phyloP scores from a whole-genome alignment of 2,113 vertebrate species.

The Mustela lutreola region DNA sequence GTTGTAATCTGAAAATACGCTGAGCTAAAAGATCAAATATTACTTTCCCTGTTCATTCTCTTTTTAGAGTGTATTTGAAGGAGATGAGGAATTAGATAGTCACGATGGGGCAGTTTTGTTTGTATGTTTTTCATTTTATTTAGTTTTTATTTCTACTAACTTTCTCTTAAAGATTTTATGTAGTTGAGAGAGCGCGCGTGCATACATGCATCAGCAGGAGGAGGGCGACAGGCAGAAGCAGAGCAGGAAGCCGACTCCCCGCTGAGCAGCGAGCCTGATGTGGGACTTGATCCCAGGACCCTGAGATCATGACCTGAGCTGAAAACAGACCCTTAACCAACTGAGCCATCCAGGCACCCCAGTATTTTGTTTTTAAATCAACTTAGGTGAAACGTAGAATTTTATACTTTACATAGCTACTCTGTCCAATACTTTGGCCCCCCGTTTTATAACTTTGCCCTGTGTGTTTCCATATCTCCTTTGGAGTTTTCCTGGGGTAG shows the following conservation, averaged over 20 bases:
- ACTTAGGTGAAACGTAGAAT: background rate
- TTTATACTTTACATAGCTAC: background rate
- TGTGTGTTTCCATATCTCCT: background rate
- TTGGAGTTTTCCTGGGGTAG: background rate
- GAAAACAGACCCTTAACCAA: background rate
- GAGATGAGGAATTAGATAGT: background rate
- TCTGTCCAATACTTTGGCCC: background rate
- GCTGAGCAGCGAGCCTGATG: background rate
- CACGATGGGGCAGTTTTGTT: background rate
- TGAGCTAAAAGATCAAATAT: background rate
- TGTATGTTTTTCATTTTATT: background rate
- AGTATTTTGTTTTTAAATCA: background rate
- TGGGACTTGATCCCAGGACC: background rate
- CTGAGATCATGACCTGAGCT: background rate
- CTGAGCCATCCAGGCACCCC: background rate
- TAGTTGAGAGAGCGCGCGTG: background rate
- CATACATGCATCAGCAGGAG: background rate
- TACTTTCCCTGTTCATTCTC: background rate
- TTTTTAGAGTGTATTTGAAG: background rate
- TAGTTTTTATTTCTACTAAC: background rate
- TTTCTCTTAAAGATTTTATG: background rate
- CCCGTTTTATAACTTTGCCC: background rate
- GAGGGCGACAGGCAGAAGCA: background rate
- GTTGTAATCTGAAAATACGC: constrained; percentile 41
- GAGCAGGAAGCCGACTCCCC: background rate